Evolutionary conservation across 2,797 vertebrate genomes (phyloP).

Genomic region (Picus viridis): DNA sequence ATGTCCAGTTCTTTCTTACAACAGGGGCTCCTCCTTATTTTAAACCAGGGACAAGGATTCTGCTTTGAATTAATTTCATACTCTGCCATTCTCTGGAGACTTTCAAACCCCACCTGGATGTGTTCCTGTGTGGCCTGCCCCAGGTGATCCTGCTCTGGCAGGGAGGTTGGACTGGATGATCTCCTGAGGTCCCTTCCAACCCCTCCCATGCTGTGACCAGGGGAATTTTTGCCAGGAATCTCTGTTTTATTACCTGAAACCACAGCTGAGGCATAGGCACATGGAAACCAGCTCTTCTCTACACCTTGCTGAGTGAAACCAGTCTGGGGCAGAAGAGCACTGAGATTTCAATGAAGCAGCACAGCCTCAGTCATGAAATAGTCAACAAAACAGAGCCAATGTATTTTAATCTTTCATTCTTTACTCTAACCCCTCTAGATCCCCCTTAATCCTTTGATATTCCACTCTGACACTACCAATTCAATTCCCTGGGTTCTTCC

Average conservation of each 20-base stretch:
- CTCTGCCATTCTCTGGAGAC: no score
- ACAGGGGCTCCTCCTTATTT: neutral
- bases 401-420: neutral
- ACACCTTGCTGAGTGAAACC: neutral
- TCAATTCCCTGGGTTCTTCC: neutral
- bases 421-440: neutral
- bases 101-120: no score
- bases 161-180: no score
- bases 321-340: neutral
- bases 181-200: no score
- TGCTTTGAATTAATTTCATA: neutral
- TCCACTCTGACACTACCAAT: neutral
- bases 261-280: neutral
- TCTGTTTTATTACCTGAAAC: slow-evolving; percentile 7
- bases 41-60: neutral
- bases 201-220: neutral
- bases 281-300: neutral
- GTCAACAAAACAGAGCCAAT: slow-evolving; percentile 13
- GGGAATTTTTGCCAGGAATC: neutral
- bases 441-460: neutral
- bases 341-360: neutral
- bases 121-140: no score
- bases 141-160: no score
- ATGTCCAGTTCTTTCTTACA: no score
- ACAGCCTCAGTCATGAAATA: neutral